Conservation (phyloP, 2,113 vertebrate genomes). For the Mustela lutreola region DNA sequence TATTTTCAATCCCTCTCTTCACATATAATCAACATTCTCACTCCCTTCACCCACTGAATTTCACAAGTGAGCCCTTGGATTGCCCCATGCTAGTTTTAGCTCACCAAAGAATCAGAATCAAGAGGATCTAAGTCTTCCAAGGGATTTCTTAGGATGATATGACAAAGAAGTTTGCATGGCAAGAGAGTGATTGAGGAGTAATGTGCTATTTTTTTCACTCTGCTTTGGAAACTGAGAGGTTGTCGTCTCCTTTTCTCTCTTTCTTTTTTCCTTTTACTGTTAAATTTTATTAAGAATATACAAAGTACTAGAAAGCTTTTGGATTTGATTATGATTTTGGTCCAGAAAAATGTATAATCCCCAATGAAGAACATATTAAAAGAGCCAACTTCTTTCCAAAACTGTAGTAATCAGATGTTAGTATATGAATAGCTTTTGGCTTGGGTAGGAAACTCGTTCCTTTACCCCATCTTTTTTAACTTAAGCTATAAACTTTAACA, state of each 20-base stretch:
- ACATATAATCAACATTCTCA: neutral
- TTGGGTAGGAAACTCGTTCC: slow-evolving; percentile 36
- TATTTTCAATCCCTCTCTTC: neutral
- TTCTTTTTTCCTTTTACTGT: slow-evolving; percentile 34
- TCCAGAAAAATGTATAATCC: slow-evolving; percentile 74
- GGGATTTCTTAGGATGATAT: neutral
- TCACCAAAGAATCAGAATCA: neutral
- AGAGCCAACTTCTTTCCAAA: slow-evolving; percentile 68
- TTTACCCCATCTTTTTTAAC: slow-evolving; percentile 27
- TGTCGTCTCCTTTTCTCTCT: slow-evolving; percentile 57
- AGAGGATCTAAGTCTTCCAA: neutral
- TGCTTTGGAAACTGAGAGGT: slow-evolving; percentile 56
- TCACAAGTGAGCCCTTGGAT: neutral
- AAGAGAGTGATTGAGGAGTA: neutral
- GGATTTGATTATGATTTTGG: slow-evolving; percentile 66
- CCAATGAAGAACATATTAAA: slow-evolving; percentile 67
- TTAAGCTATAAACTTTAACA: slow-evolving; percentile 35
- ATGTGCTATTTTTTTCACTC: slow-evolving; percentile 2
- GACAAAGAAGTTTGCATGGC: neutral
- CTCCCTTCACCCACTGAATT: neutral
- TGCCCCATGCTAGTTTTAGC: neutral
- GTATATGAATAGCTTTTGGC: slow-evolving; percentile 62
- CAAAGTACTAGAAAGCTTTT: slow-evolving; percentile 64
- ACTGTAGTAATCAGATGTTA: slow-evolving; percentile 57
- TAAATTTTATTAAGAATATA: slow-evolving; percentile 66